These are phyloP conservation scores for Leguminivora glycinivorella DNA, from an alignment of 1,140 invertebrate species.

Conservation along the genomic window DNA sequence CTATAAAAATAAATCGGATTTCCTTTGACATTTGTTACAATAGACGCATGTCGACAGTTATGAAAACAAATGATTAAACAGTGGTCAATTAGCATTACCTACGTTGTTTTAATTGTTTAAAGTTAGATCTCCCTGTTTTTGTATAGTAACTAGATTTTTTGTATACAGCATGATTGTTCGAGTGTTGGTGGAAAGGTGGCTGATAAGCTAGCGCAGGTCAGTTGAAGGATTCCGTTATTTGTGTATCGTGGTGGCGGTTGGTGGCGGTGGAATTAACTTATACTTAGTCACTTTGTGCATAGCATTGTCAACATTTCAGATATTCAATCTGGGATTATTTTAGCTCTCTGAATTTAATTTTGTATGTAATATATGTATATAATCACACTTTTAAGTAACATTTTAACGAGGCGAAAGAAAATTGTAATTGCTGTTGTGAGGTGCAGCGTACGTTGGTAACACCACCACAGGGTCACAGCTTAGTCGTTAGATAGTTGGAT, in stretches of 20 bases:
- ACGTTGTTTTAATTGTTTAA: constrained; percentile 26
- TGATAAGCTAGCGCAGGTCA: constrained; percentile 48
- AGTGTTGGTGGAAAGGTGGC: constrained; percentile 48
- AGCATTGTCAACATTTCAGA: not conserved
- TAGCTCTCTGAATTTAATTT: too few relatives aligned
- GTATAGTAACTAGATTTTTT: constrained; percentile 43
- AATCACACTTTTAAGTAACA: too few relatives aligned
- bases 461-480: too few relatives aligned
- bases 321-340: too few relatives aligned
- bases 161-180: constrained; percentile 54
- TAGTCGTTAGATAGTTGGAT: too few relatives aligned
- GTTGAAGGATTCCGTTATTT: constrained; percentile 42
- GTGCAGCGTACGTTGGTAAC: too few relatives aligned
- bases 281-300: not conserved
- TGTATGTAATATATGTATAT: too few relatives aligned
- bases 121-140: constrained; percentile 9
- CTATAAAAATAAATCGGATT: not conserved
- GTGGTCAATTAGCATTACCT: not conserved
- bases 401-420: too few relatives aligned
- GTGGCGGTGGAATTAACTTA: constrained; percentile 23
- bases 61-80: constrained; percentile 13
- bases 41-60: not conserved
- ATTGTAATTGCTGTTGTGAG: too few relatives aligned
- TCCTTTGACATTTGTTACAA: not conserved
- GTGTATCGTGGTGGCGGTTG: constrained; percentile 48